A percentile compares a stretch with the other conserved stretches of the same genome.
phyloP scores from a whole-genome alignment of 1,140 invertebrate species.

The Drosophila nikananu region DNA sequence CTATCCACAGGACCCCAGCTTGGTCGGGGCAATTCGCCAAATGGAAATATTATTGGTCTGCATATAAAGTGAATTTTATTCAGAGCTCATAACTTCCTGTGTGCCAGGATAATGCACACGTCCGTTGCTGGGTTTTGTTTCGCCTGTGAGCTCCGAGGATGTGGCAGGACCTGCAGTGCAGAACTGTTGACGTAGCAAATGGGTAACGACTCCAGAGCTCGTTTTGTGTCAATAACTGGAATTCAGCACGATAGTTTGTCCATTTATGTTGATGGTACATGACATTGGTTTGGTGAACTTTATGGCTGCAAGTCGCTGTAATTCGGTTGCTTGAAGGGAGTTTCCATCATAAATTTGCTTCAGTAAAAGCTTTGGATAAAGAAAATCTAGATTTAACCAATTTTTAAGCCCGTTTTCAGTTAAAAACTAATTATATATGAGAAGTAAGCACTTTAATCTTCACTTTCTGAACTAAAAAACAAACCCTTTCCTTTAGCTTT shows the following conservation, averaged over 20 bases:
- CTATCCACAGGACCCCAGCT: neutral
- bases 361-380: neutral
- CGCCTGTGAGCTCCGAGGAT: conserved; percentile 1
- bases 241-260: conserved; percentile 10
- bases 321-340: too few relatives aligned
- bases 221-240: conserved; percentile 30
- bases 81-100: conserved; percentile 46
- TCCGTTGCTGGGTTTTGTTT: conserved; percentile 6
- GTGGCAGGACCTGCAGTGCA: conserved; percentile 8
- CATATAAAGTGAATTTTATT: conserved; percentile 79
- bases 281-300: conserved; percentile 7
- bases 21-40: conserved; percentile 64
- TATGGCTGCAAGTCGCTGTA: neutral
- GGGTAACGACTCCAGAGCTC: conserved; percentile 26
- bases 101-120: conserved; percentile 43
- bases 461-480: neutral
- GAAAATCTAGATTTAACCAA: neutral
- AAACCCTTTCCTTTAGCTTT: neutral
- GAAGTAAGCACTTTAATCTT: neutral
- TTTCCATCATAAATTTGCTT: neutral
- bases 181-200: conserved; percentile 43
- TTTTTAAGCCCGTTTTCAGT: neutral
- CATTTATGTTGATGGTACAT: conserved; percentile 26
- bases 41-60: conserved; percentile 81
- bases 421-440: neutral